These are phyloP conservation scores for Colaptes auratus DNA, from an alignment of 2,113 vertebrate species.

Conservation along the genomic window DNA sequence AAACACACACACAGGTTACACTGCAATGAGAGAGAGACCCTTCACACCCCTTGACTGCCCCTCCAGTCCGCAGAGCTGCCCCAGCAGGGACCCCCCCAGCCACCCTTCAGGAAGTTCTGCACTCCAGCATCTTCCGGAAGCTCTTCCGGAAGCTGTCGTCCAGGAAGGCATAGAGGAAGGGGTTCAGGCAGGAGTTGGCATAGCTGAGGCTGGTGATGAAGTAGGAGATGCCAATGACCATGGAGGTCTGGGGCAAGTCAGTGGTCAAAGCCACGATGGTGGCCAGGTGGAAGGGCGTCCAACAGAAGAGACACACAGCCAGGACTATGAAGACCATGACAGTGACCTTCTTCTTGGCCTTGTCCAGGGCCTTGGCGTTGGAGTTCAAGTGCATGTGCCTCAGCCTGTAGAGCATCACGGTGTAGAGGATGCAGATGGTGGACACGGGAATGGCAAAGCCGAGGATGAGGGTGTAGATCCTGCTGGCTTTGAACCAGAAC, in stretches of 20 bases:
- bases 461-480: constrained; percentile 87
- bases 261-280: constrained; percentile 89
- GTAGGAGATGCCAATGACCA: constrained; percentile 87
- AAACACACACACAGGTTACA: rapidly evolving
- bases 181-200: constrained; percentile 90
- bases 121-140: constrained; percentile 84
- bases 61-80: neutral
- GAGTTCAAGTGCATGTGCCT: constrained; percentile 86
- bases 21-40: neutral
- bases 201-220: constrained; percentile 92
- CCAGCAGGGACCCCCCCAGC: neutral
- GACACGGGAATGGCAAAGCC: constrained; percentile 89
- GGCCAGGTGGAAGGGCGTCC: constrained; percentile 91
- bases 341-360: constrained; percentile 90
- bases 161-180: constrained; percentile 89
- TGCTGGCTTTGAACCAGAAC: constrained; percentile 88
- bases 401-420: constrained; percentile 86
- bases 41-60: neutral
- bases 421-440: constrained; percentile 87
- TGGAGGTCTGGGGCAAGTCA: constrained; percentile 84
- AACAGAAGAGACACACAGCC: constrained; percentile 89
- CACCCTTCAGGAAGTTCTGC: constrained; percentile 73
- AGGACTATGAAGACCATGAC: constrained; percentile 90
- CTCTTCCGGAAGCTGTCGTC: constrained; percentile 89
- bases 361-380: constrained; percentile 88